phyloP scores from a whole-genome alignment of 2,888 invertebrate species.

The Drosophila algonquin region DNA sequence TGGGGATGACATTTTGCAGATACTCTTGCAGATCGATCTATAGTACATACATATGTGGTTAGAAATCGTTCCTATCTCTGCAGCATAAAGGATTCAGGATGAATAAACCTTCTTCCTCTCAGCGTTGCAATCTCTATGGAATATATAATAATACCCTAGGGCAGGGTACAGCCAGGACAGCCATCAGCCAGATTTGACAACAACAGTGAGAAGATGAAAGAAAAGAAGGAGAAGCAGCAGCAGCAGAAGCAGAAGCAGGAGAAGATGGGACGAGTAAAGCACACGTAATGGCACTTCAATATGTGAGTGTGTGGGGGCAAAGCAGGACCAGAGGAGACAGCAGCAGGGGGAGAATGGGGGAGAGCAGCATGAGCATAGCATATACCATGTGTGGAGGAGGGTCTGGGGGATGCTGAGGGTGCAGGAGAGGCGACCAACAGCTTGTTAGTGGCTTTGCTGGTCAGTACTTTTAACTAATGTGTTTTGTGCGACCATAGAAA shows the following conservation, averaged over 20 bases:
- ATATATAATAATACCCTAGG: not conserved
- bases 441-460: constrained; percentile 81
- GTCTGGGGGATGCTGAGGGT: no score
- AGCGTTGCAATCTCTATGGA: not conserved
- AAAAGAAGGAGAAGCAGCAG: constrained; percentile 32
- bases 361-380: constrained; percentile 4
- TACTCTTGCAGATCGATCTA: not conserved
- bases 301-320: constrained; percentile 35
- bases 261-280: constrained; percentile 46
- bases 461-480: constrained; percentile 81
- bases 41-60: no score
- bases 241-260: constrained; percentile 29
- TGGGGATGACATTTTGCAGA: not conserved
- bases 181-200: constrained; percentile 35
- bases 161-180: constrained; percentile 10
- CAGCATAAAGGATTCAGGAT: no score
- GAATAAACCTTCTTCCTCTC: not conserved
- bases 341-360: no score
- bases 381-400: constrained; percentile 2
- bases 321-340: not conserved
- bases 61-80: no score
- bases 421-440: constrained; percentile 60
- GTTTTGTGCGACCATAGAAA: constrained; percentile 75
- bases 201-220: constrained; percentile 29
- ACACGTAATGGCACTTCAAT: constrained; percentile 66